phyloP scores from a whole-genome alignment of 2,888 invertebrate genomes.

The Machimus rusticus region DNA sequence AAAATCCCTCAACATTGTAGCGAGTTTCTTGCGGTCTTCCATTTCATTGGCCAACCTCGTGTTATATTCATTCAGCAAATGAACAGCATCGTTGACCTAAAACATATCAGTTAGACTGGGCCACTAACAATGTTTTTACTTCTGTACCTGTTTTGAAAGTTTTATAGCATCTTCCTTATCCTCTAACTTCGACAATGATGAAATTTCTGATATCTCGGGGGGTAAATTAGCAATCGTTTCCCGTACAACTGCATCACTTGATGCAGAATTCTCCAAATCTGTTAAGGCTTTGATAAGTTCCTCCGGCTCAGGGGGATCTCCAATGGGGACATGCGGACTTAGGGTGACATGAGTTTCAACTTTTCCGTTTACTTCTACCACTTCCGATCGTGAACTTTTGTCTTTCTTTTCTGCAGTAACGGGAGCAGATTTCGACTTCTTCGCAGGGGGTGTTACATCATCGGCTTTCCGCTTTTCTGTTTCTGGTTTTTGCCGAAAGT shows the following conservation, averaged over 20 bases:
- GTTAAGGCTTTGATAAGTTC: constrained; percentile 84
- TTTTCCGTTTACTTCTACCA: constrained; percentile 72
- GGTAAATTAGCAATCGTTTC: constrained; percentile 94
- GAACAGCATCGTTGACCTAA: constrained; percentile 79
- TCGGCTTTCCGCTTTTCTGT: constrained; percentile 38
- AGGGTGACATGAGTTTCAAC: constrained; percentile 79
- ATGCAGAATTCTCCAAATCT: constrained; percentile 93
- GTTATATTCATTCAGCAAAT: constrained; percentile 88
- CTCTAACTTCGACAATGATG: constrained; percentile 83
- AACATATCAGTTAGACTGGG: constrained; percentile 5
- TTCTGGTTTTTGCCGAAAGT: constrained; percentile 47
- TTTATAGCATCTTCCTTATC: constrained; percentile 82
- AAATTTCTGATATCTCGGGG: constrained; percentile 92
- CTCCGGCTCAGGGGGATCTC: constrained; percentile 91
- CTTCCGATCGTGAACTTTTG: constrained; percentile 64
- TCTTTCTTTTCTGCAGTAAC: constrained; percentile 49
- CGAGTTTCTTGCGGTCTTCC: constrained; percentile 86
- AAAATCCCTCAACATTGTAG: constrained; percentile 87
- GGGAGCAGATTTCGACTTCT: constrained; percentile 11
- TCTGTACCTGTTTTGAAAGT: constrained; percentile 76
- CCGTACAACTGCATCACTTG: constrained; percentile 90
- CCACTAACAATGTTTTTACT: not conserved
- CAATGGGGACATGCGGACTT: constrained; percentile 79
- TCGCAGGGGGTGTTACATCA: constrained; percentile 44
- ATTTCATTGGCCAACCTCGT: constrained; percentile 84